These are phyloP conservation scores for Ormia ochracea DNA, from an alignment of 2,888 invertebrate genomes.

Conservation along the genomic window DNA sequence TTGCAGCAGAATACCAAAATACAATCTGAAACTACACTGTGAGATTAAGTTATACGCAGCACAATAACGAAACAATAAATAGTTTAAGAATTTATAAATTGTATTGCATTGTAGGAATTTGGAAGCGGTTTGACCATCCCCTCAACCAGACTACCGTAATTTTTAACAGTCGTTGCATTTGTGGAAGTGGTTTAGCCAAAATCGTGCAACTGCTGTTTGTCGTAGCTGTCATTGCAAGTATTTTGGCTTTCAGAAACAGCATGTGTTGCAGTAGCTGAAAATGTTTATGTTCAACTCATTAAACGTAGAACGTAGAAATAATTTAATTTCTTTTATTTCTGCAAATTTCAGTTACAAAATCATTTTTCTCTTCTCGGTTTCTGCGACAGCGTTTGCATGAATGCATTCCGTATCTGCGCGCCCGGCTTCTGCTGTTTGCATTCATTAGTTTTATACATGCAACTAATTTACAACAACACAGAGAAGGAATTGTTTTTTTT, in stretches of 20 bases:
- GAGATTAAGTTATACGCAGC: background rate
- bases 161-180: no score
- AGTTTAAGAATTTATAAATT: no score
- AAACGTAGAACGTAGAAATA: background rate
- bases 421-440: background rate
- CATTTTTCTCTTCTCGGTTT: background rate
- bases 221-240: background rate
- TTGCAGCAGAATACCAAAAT: background rate
- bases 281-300: background rate
- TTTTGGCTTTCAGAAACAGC: background rate
- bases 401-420: background rate
- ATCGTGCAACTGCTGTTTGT: background rate
- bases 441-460: conserved; percentile 25
- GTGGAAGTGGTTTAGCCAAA: no score
- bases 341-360: background rate
- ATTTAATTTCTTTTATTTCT: background rate
- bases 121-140: no score
- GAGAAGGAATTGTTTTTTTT: background rate
- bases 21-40: no score
- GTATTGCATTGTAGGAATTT: no score
- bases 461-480: conserved; percentile 1
- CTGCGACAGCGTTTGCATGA: background rate
- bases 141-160: no score
- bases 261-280: background rate
- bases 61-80: no score